phyloP scores from a whole-genome alignment of 2,797 vertebrate genomes.

The Betta splendens region DNA sequence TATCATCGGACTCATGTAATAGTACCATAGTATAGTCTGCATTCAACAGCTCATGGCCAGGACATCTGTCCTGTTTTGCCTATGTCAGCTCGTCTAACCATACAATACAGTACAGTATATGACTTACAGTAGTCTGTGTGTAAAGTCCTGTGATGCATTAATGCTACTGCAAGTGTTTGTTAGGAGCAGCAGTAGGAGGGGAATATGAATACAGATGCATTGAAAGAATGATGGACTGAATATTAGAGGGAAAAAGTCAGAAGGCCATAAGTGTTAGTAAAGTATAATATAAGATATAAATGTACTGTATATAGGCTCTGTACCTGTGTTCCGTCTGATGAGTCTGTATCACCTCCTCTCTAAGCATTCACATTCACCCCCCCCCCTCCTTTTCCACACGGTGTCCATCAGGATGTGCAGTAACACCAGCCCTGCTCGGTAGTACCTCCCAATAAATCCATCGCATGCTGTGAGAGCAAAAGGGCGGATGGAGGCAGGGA shows the following conservation, averaged over 20 bases:
- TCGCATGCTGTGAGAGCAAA: slow-evolving; percentile 57
- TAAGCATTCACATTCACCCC: slow-evolving; percentile 2
- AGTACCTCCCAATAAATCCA: slow-evolving; percentile 77
- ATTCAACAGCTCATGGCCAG: slow-evolving; percentile 61
- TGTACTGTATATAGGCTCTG: neutral
- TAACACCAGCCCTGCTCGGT: slow-evolving; percentile 52
- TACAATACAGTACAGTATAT: neutral
- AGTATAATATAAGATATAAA: too few species aligned
- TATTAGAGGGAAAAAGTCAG: neutral
- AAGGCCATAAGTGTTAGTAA: too few species aligned
- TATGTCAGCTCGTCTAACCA: slow-evolving; percentile 3
- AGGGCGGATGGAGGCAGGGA: slow-evolving; percentile 39
- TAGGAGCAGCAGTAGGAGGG: neutral
- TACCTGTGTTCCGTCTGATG: slow-evolving; percentile 11
- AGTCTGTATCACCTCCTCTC: slow-evolving; percentile 11
- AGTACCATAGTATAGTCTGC: slow-evolving; percentile 56
- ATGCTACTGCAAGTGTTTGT: neutral
- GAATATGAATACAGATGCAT: slow-evolving; percentile 1
- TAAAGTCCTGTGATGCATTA: slow-evolving; percentile 1
- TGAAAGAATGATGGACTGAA: slow-evolving; percentile 2
- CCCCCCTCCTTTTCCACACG: slow-evolving; percentile 10
- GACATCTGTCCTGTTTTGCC: slow-evolving; percentile 55
- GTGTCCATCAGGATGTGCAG: slow-evolving; percentile 39
- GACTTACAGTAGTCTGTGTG: neutral
- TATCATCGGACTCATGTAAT: slow-evolving; percentile 21